A percentile compares a stretch with the other conserved stretches of the same genome.
Evolutionary conservation across 1,140 invertebrate genomes (phyloP).

Genomic region (Drosophila parvula): DNA sequence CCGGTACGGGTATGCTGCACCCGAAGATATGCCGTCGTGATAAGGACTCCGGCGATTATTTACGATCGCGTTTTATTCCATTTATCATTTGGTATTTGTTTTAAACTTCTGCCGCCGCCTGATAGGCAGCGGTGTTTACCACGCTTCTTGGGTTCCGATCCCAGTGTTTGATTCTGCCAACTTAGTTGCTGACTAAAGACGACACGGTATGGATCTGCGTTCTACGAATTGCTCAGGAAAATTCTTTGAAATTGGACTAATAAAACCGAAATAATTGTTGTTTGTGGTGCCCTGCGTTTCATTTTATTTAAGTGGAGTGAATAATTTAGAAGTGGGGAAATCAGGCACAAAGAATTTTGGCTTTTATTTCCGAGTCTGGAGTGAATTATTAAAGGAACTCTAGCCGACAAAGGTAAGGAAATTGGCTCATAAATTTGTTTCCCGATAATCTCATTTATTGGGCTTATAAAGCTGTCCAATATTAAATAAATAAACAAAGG

Average conservation of each 20-base stretch:
- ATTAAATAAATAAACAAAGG: constrained; percentile 31
- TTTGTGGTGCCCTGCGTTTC: constrained; percentile 23
- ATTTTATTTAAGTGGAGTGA: constrained; percentile 27
- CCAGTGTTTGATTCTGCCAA: constrained; percentile 11
- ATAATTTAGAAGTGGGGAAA: not conserved
- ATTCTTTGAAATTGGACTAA: constrained; percentile 12
- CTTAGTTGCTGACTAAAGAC: constrained; percentile 57
- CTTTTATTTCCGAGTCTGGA: not conserved
- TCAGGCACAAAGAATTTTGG: not conserved
- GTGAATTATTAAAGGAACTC: constrained; percentile 3
- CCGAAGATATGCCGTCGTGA: constrained; percentile 61
- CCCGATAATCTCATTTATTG: constrained; percentile 23
- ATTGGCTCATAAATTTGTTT: constrained; percentile 36
- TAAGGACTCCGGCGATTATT: constrained; percentile 60
- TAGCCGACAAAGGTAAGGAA: constrained; percentile 13
- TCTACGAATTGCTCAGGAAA: not conserved
- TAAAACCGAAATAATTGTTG: constrained; percentile 7
- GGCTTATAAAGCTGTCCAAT: constrained; percentile 13
- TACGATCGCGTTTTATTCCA: constrained; percentile 71
- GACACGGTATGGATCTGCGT: constrained; percentile 26
- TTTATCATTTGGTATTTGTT: constrained; percentile 71
- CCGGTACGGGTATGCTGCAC: constrained; percentile 36
- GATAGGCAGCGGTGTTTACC: constrained; percentile 30
- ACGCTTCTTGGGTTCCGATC: constrained; percentile 6
- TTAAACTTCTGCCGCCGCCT: constrained; percentile 58